Base-by-base conservation (phyloP, 2,888 invertebrate species). In the Coenonympha arcania region DNA sequence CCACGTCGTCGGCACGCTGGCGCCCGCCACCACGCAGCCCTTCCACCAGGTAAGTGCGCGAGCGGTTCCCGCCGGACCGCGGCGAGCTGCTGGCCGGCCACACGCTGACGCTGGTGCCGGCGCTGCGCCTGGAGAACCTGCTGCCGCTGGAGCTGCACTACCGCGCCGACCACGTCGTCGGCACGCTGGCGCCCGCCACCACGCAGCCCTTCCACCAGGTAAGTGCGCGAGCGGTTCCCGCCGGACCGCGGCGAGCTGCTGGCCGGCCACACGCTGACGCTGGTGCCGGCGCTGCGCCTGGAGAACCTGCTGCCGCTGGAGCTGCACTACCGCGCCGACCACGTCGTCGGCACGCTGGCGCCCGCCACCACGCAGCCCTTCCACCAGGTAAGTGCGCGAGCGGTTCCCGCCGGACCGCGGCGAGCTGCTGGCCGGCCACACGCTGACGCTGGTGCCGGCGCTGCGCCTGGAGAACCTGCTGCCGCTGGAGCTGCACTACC, bases 261-360 rank as follows among this genome's bases (percentile, higher is more conserved):
- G 55, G 95, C 97, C 4, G 98, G 95, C 0, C 98, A 99, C 77
- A 91, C 92, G 11, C 91, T 99, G 54, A 90, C 91, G 2, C 83
- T 99, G 37, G 84, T 95, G 60, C 94, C 98, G 19, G 95, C 96
- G 0, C 87, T 99, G 13, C 89, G 93, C 11, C 73, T 98, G 3
- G 91, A 92, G 57, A 99, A 98, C 88, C 88, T 98, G 53, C 88
- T 99, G 44, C 98, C 98, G 0, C 88, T 92, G 59, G 95, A 95
- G 76, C 71, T 95, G 52, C 84, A 89, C 47, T 94, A 89, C 66
- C 89, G 89, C 59, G 68, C 68, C 15, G 59, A 55, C 42, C 41
- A 54, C 13, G 48, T 50, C 6, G 53, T 76, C 47, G 70, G 86
- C 70, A 61, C 63, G 64, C 77, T 80, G 26, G 57, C 76, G 40